Conservation (phyloP, 2,797 vertebrate genomes). For the Sternotherus odoratus region DNA sequence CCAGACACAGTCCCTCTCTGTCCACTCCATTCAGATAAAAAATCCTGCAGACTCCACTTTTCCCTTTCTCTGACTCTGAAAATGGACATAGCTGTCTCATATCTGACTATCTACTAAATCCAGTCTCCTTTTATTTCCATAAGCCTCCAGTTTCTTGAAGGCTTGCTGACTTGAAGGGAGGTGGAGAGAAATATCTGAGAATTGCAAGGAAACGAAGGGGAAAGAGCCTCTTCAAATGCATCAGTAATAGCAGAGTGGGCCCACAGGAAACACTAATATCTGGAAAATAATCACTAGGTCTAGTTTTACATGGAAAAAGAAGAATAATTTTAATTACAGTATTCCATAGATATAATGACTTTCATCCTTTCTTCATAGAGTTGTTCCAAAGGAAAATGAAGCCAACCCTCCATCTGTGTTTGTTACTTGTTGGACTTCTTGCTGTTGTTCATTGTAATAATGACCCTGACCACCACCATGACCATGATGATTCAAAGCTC, state of each 20-base stretch:
- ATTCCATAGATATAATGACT: not conserved
- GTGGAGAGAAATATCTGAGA: not conserved
- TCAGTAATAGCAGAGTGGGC: not conserved
- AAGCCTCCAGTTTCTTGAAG: not conserved
- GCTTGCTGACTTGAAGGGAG: not conserved
- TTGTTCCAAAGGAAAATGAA: not conserved
- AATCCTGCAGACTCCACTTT: not conserved
- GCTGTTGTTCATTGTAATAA: not conserved
- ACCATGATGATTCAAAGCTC: not conserved
- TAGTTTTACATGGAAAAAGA: not conserved
- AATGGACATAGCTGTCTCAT: not conserved
- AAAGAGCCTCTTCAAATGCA: not conserved
- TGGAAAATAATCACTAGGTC: not conserved
- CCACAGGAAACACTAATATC: not conserved
- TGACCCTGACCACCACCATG: not conserved
- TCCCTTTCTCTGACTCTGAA: not conserved
- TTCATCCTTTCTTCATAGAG: not conserved
- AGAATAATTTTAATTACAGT: not conserved
- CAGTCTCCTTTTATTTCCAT: not conserved
- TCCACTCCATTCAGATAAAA: not conserved
- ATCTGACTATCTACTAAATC: not conserved
- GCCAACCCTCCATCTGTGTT: not conserved
- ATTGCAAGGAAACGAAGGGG: not conserved
- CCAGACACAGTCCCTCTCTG: not conserved
- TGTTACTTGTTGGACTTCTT: slow-evolving; percentile 41